Percentiles rank a stretch among this genome's conserved stretches.
Evolutionary conservation across 2,888 invertebrate genomes (phyloP).

Genomic region (Euplagia quadripunctaria): DNA sequence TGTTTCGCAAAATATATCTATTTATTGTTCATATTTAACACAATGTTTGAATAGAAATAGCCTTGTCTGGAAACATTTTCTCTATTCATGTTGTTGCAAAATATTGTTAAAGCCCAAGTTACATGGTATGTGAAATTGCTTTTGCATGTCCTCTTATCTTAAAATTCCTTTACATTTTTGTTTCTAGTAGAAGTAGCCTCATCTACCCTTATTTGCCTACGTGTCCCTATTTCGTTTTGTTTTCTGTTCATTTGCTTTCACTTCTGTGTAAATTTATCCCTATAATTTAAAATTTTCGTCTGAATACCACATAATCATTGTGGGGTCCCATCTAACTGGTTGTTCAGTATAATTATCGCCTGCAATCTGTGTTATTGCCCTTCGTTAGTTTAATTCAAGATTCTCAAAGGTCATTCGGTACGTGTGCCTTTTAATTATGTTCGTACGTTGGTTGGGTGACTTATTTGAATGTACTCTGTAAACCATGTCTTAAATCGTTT

Average conservation of each 20-base stretch:
- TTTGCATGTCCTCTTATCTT: not conserved
- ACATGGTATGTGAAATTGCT: too few relatives aligned
- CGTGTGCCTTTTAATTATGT: constrained; percentile 46
- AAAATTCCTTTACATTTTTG: not conserved
- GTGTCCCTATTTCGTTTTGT: not conserved
- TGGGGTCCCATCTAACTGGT: constrained; percentile 24
- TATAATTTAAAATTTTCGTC: constrained; percentile 17
- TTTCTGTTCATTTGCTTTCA: not conserved
- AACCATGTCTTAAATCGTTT: not conserved
- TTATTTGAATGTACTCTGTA: constrained; percentile 10
- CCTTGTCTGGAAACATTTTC: too few relatives aligned
- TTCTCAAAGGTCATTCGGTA: constrained; percentile 36
- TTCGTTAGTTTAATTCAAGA: constrained; percentile 57
- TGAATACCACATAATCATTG: constrained; percentile 14
- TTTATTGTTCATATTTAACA: not conserved
- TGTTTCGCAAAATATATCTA: not conserved
- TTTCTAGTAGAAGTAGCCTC: not conserved
- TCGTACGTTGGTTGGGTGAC: not conserved
- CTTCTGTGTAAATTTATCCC: not conserved
- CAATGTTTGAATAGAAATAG: too few relatives aligned
- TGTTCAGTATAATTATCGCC: constrained; percentile 46
- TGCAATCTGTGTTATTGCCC: constrained; percentile 50
- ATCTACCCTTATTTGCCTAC: not conserved
- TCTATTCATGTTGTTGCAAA: too few relatives aligned
- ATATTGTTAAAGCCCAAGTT: too few relatives aligned